Conservation (phyloP, 2,888 invertebrate species). For the Tanaodytes sp. region DNA sequence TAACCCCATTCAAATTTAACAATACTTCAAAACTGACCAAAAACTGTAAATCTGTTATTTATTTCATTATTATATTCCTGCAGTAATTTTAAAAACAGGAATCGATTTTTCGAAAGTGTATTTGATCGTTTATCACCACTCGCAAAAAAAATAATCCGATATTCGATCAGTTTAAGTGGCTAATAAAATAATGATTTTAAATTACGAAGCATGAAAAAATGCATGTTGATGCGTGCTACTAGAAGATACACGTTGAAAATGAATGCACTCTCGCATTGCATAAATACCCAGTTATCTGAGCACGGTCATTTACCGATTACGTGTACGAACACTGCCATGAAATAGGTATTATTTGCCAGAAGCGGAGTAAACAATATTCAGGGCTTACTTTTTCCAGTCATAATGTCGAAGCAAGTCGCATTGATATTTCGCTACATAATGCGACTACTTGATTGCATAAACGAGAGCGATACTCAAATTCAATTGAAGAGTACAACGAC, state of each 20-base stretch:
- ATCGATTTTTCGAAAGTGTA: slow-evolving; percentile 20
- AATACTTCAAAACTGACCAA: too few relatives aligned
- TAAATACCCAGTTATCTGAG: slow-evolving; percentile 45
- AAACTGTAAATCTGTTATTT: too few relatives aligned
- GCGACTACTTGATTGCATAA: slow-evolving; percentile 36
- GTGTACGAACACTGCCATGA: slow-evolving; percentile 39
- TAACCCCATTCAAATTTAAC: too few relatives aligned
- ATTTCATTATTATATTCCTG: too few relatives aligned
- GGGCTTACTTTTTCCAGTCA: slow-evolving; percentile 46
- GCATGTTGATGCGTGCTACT: too few relatives aligned
- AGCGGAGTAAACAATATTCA: slow-evolving; percentile 45
- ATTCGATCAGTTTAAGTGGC: slow-evolving; percentile 33
- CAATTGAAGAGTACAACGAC: slow-evolving; percentile 26
- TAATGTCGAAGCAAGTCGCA: slow-evolving; percentile 46
- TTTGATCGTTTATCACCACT: slow-evolving; percentile 24
- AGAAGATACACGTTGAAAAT: too few relatives aligned
- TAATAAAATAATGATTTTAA: slow-evolving; percentile 45
- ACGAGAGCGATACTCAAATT: slow-evolving; percentile 27
- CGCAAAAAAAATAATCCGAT: slow-evolving; percentile 7
- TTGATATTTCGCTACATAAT: slow-evolving; percentile 42
- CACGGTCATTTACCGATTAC: slow-evolving; percentile 50
- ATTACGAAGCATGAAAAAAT: too few relatives aligned
- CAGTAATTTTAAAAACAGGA: too few relatives aligned
- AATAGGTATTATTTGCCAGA: slow-evolving; percentile 49
- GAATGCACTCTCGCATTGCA: slow-evolving; percentile 39